Percentiles rank a stretch among this genome's conserved stretches.
These are phyloP conservation scores for Chymomyza fuscimana DNA, from an alignment of 2,888 invertebrate species.

Conservation along the genomic window DNA sequence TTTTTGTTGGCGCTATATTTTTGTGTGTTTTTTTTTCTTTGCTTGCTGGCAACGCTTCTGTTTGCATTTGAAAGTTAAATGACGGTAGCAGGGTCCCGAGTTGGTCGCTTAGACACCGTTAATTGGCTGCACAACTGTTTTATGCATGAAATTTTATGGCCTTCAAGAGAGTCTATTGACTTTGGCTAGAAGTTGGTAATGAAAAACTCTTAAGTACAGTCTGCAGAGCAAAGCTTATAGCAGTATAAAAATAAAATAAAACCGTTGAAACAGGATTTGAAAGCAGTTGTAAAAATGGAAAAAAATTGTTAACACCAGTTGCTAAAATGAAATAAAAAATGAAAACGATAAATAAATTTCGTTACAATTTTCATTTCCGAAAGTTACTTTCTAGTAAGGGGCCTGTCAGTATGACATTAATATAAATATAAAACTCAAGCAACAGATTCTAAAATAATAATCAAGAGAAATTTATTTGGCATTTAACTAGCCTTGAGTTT, in stretches of 20 bases:
- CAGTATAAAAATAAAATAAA: background rate
- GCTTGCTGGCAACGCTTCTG: background rate
- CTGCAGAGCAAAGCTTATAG: background rate
- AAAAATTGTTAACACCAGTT: too few relatives aligned
- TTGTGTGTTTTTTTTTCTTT: background rate
- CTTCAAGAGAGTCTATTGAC: background rate
- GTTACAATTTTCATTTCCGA: too few relatives aligned
- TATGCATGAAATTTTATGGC: background rate
- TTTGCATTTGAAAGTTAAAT: constrained; percentile 67
- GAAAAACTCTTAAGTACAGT: background rate
- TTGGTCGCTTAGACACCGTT: constrained; percentile 2
- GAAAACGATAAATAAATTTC: too few relatives aligned
- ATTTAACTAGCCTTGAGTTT: too few relatives aligned
- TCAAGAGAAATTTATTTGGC: too few relatives aligned
- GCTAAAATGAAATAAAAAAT: too few relatives aligned
- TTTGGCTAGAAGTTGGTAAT: background rate
- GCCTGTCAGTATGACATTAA: too few relatives aligned
- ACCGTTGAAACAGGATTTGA: background rate
- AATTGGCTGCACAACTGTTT: constrained; percentile 13
- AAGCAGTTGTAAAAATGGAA: background rate
- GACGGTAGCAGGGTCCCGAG: constrained; percentile 31
- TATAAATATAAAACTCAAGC: too few relatives aligned
- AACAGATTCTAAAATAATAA: too few relatives aligned
- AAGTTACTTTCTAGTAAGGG: too few relatives aligned
- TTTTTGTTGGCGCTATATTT: constrained; percentile 18